Evolutionary conservation across 2,113 vertebrate species (phyloP).

Genomic region (Mustelus asterias): DNA sequence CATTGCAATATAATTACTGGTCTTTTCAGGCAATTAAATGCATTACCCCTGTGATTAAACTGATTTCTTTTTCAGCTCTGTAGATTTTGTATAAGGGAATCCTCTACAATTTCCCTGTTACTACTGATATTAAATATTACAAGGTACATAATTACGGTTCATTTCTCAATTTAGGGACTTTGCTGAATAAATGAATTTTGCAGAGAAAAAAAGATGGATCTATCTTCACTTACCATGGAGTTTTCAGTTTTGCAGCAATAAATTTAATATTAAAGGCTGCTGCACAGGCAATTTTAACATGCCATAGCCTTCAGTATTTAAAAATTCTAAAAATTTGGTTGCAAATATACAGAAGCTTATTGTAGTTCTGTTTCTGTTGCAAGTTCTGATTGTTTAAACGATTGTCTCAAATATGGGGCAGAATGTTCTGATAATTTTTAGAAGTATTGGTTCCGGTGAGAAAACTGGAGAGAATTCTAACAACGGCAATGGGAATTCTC

Average conservation of each 20-base stretch:
- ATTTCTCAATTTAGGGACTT: not conserved
- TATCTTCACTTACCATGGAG: not conserved
- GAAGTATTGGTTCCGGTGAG: too few relatives aligned
- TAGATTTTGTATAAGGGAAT: not conserved
- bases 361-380: not conserved
- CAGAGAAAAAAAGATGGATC: not conserved
- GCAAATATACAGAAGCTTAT: not conserved
- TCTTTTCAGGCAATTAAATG: not conserved
- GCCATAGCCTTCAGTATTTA: not conserved
- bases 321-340: not conserved
- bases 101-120: not conserved
- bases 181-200: not conserved
- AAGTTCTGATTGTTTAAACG: not conserved
- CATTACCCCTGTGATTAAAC: not conserved
- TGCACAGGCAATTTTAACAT: not conserved
- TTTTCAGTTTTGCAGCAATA: not conserved
- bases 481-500: too few relatives aligned
- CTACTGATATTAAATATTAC: not conserved
- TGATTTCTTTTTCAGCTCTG: not conserved
- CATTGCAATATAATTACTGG: not conserved
- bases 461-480: too few relatives aligned
- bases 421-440: too few relatives aligned
- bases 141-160: not conserved
- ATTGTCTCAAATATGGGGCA: not conserved
- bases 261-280: not conserved